phyloP scores from a whole-genome alignment of 2,113 vertebrate genomes.

The Irena cyanogastra region DNA sequence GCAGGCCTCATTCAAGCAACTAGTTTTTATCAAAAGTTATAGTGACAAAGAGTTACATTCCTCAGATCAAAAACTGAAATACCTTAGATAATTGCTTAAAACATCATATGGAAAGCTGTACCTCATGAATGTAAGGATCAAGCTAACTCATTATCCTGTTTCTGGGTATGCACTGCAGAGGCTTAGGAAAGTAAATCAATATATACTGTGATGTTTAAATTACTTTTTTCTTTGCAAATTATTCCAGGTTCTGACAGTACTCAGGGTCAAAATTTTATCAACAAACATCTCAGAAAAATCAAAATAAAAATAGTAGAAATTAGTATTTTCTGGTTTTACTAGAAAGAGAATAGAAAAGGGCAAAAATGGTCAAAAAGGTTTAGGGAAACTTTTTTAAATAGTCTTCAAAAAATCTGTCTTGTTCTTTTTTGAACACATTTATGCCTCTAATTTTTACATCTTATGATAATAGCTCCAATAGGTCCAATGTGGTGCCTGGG shows the following conservation, averaged over 20 bases:
- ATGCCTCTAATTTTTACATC: background rate
- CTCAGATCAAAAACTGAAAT: background rate
- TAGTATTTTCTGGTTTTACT: background rate
- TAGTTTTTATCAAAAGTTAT: background rate
- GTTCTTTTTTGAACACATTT: background rate
- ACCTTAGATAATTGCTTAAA: background rate
- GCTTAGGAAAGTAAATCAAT: background rate
- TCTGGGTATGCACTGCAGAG: background rate
- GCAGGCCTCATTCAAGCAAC: background rate
- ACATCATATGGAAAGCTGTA: background rate
- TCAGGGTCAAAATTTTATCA: background rate
- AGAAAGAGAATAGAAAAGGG: background rate
- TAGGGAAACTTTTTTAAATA: background rate
- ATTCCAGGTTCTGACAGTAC: background rate
- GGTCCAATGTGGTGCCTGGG: background rate
- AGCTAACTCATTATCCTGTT: background rate
- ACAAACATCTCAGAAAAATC: background rate
- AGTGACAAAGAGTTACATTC: background rate
- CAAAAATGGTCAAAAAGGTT: background rate
- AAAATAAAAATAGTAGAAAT: background rate
- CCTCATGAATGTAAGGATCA: background rate
- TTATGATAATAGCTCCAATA: background rate
- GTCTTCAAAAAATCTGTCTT: background rate
- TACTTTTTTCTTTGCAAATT: background rate
- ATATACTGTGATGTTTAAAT: background rate